These are phyloP conservation scores for Serilophus lunatus DNA, from an alignment of 2,113 vertebrate genomes.

Conservation along the genomic window DNA sequence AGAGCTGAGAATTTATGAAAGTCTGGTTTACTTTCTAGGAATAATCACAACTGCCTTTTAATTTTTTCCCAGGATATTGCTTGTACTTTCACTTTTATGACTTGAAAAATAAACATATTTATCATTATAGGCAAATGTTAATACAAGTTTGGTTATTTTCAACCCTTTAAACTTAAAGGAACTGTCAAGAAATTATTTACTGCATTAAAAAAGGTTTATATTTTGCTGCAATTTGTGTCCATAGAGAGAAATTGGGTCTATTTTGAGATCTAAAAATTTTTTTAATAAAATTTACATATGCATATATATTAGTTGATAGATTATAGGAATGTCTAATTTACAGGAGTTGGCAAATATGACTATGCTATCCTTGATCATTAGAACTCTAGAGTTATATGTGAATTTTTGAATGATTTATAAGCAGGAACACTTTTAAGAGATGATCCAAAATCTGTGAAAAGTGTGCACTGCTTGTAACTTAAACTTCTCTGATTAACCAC, in stretches of 20 bases:
- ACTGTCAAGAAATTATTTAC: neutral
- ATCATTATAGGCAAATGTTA: neutral
- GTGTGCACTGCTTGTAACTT: neutral
- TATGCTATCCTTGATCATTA: neutral
- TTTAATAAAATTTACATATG: too few species aligned
- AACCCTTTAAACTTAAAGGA: neutral
- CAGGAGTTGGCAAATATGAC: neutral
- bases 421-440: neutral
- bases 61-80: neutral
- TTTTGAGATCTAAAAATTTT: neutral
- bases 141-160: neutral
- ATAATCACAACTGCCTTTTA: neutral
- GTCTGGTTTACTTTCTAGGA: neutral
- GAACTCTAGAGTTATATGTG: neutral
- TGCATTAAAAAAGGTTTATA: accelerated
- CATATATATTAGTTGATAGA: neutral
- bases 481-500: neutral
- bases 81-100: neutral
- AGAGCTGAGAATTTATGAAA: neutral
- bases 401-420: neutral
- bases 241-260: neutral
- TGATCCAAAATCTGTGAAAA: neutral
- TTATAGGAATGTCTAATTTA: neutral
- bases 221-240: neutral
- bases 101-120: neutral